Conservation (phyloP, 2,888 invertebrate species). For the Callosobruchus maculatus region DNA sequence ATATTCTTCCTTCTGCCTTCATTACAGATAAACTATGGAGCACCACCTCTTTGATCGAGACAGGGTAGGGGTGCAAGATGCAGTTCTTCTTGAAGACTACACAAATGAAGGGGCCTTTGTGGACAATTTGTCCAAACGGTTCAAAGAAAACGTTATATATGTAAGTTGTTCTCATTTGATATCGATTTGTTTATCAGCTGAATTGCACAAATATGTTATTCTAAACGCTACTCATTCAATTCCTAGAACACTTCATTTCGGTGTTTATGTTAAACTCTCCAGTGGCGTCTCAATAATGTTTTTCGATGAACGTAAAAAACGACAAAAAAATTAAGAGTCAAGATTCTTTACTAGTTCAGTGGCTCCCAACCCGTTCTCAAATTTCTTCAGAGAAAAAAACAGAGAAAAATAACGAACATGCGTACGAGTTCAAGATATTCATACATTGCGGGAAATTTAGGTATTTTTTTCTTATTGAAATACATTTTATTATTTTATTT, state of each 20-base stretch:
- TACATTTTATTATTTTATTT: no score
- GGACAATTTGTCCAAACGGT: conserved; percentile 82
- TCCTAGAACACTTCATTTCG: background rate
- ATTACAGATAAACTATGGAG: conserved; percentile 59
- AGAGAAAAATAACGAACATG: no score
- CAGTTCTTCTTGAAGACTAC: conserved; percentile 84
- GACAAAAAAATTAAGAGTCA: no score
- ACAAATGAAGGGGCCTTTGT: conserved; percentile 78
- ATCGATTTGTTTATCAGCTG: background rate
- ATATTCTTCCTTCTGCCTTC: no score
- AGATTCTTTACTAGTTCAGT: no score
- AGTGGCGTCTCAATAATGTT: background rate
- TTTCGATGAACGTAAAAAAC: no score
- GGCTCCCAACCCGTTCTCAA: no score
- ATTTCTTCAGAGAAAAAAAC: no score
- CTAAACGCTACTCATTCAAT: background rate
- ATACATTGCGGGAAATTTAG: no score
- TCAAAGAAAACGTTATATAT: conserved; percentile 84
- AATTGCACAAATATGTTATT: background rate
- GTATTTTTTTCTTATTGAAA: no score
- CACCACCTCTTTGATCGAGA: conserved; percentile 77
- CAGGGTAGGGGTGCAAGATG: conserved; percentile 87
- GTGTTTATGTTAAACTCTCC: background rate
- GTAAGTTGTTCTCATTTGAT: conserved; percentile 59
- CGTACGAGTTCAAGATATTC: no score